Conservation (phyloP, 2,797 vertebrate species). For the Gobionotothen gibberifrons region DNA sequence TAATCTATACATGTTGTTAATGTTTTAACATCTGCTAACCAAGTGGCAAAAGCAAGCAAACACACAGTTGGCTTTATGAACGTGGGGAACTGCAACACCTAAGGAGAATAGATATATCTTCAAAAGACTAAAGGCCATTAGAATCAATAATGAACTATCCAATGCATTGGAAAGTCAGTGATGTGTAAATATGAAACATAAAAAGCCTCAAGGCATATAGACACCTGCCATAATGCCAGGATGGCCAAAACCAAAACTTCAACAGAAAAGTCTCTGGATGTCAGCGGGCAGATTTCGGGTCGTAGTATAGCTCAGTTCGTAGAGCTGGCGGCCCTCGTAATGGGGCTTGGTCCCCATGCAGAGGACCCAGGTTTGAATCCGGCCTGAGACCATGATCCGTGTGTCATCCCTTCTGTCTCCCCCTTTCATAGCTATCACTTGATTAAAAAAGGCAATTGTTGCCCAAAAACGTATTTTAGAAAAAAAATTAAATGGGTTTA, state of each 20-base stretch:
- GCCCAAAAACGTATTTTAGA: too few species aligned
- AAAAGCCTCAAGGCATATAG: slow-evolving; percentile 8
- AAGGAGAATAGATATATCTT: not conserved
- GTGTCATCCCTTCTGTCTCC: too few species aligned
- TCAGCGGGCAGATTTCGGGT: slow-evolving; percentile 4
- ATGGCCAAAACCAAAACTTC: not conserved
- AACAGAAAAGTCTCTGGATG: not conserved
- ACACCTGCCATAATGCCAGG: slow-evolving; percentile 1
- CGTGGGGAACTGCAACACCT: not conserved
- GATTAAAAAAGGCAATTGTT: too few species aligned
- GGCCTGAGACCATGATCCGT: too few species aligned
- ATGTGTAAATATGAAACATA: slow-evolving; percentile 11
- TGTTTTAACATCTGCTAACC: not conserved
- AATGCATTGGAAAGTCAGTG: not conserved
- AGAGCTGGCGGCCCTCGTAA: too few species aligned
- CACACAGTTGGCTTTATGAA: not conserved
- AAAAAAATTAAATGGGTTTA: not conserved
- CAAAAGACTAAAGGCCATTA: not conserved
- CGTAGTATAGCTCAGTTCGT: too few species aligned
- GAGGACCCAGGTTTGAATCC: too few species aligned
- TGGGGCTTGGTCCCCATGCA: too few species aligned
- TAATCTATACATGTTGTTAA: not conserved
- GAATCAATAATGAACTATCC: not conserved
- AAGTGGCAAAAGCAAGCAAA: not conserved
- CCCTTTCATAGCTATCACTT: too few species aligned